These are phyloP conservation scores for Dendrolimus punctatus DNA, from an alignment of 1,140 invertebrate genomes.

Conservation along the genomic window DNA sequence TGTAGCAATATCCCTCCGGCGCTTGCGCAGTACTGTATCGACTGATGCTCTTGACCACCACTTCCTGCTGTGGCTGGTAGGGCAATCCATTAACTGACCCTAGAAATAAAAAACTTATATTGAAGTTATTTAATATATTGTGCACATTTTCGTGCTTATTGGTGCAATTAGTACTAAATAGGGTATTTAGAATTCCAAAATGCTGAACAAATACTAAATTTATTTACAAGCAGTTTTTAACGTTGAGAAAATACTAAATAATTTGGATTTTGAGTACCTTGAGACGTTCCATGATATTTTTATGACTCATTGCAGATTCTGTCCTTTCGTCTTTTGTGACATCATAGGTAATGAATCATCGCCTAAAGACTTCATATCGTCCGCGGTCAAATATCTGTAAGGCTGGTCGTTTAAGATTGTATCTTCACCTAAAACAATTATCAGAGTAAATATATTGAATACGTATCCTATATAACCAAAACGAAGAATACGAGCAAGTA, in stretches of 20 bases:
- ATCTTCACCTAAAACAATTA: slow-evolving; percentile 81
- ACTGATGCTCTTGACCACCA: slow-evolving; percentile 62
- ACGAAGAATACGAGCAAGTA: too few species aligned
- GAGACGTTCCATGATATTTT: slow-evolving; percentile 70
- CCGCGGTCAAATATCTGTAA: slow-evolving; percentile 92
- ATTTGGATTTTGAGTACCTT: slow-evolving; percentile 28
- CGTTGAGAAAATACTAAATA: too few species aligned
- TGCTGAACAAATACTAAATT: too few species aligned
- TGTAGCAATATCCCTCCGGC: slow-evolving; percentile 67
- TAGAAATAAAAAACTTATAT: slow-evolving; percentile 7
- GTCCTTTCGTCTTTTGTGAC: slow-evolving; percentile 90
- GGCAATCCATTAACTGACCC: slow-evolving; percentile 56
- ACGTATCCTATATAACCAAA: too few species aligned
- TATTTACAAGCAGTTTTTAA: too few species aligned
- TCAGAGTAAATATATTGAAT: too few species aligned
- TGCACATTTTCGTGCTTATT: too few species aligned
- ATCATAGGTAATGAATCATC: slow-evolving; percentile 95
- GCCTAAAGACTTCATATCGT: slow-evolving; percentile 95
- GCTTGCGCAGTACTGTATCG: slow-evolving; percentile 61
- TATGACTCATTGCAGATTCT: slow-evolving; percentile 71
- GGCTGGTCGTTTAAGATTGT: slow-evolving; percentile 91
- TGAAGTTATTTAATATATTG: too few species aligned
- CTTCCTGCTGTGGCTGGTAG: slow-evolving; percentile 55
- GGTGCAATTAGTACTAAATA: too few species aligned
- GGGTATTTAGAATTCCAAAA: too few species aligned